Percentiles rank a stretch among this genome's conserved stretches.
Evolutionary conservation across 2,797 vertebrate genomes (phyloP).

Genomic region (Heliangelus exortis): DNA sequence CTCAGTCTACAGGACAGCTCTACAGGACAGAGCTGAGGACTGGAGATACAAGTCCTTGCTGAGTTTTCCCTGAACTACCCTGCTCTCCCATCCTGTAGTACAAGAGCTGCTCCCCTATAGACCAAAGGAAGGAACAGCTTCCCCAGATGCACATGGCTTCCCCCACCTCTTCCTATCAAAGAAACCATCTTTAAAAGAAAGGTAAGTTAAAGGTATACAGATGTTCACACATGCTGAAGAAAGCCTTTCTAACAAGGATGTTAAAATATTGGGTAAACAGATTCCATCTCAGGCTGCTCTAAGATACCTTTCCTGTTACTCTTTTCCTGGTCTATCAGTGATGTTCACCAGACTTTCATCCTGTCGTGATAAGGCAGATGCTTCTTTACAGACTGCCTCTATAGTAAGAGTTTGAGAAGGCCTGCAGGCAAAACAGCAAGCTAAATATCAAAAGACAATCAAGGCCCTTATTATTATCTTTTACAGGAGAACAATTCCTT

Average conservation of each 20-base stretch:
- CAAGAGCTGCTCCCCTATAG: neutral
- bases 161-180: neutral
- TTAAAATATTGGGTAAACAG: neutral
- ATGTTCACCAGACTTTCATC: neutral
- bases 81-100: rapidly evolving
- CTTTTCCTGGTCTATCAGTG: neutral
- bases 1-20: neutral
- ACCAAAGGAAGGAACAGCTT: neutral
- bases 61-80: rapidly evolving
- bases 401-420: neutral
- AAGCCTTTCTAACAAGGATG: neutral
- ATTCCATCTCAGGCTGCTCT: neutral
- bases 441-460: neutral
- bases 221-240: neutral
- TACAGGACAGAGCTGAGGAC: neutral
- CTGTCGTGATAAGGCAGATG: neutral
- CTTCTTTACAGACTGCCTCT: neutral
- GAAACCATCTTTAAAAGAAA: neutral
- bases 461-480: neutral
- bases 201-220: neutral
- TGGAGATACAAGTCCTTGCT: neutral
- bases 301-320: neutral
- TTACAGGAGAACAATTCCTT: neutral
- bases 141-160: neutral
- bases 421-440: neutral